Conservation (phyloP, 2,113 vertebrate genomes). For the Ageneiosus marmoratus region DNA sequence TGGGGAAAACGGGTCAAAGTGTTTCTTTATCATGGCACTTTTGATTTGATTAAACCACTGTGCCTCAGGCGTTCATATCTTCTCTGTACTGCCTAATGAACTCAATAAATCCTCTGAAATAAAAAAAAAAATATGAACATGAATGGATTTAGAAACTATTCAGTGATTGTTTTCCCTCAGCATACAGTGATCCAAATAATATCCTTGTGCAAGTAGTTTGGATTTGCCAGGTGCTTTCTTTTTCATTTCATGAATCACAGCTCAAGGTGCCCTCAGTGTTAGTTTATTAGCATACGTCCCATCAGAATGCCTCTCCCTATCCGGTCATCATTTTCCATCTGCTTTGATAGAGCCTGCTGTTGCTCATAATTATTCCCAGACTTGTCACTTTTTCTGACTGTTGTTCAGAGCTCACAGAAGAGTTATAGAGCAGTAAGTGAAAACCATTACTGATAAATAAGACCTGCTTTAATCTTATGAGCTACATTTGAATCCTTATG, state of each 20-base stretch:
- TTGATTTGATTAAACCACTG: constrained; percentile 70
- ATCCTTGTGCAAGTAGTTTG: background rate
- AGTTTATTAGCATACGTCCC: constrained; percentile 38
- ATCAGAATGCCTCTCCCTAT: constrained; percentile 38
- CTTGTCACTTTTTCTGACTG: constrained; percentile 33
- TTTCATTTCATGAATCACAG: background rate
- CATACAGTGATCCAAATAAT: constrained; percentile 52
- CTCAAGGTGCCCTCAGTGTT: constrained; percentile 49
- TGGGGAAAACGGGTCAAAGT: constrained; percentile 63
- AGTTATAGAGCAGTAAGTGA: constrained; percentile 39
- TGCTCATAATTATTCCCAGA: constrained; percentile 47
- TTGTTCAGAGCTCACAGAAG: constrained; percentile 20
- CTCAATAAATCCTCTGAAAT: constrained; percentile 57
- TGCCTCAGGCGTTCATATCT: constrained; percentile 62
- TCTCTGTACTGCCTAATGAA: constrained; percentile 64
- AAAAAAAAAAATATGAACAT: constrained; percentile 57
- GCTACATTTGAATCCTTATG: background rate
- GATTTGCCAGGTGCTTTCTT: constrained; percentile 5
- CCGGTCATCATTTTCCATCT: constrained; percentile 30
- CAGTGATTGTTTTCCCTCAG: constrained; percentile 29
- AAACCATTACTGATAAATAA: constrained; percentile 50
- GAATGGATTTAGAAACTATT: constrained; percentile 67
- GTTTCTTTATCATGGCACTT: constrained; percentile 47
- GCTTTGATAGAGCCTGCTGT: constrained; percentile 29
- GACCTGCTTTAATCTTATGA: constrained; percentile 32